Evolutionary conservation across 2,888 invertebrate genomes (phyloP), one percentile per base, ranked within the genome.

Genomic region (Leucophenga montana): DNA sequence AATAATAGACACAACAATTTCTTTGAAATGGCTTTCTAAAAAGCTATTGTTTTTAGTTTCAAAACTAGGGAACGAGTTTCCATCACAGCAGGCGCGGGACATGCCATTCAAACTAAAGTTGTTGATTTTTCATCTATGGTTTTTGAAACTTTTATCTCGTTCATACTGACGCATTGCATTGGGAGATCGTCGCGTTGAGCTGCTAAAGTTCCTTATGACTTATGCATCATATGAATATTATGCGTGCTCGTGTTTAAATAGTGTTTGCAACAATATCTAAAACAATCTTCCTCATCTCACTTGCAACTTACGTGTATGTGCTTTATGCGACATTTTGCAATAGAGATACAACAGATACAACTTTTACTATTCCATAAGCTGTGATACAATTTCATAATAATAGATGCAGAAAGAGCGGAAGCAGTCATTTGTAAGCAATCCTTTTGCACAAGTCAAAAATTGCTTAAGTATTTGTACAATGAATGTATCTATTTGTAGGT

Each of bases 261-360:
- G 82, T 83, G 85, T 84, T 83, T 83, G 83, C 80, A 83, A 84
- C 80, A 84, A 83, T 81, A 83, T 83, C 80, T 84, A 3, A 39
- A 39, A 39, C 3, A 5, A 8, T 39, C 39, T 39, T 39, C 1
- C 11, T 39, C 11, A 11, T 39, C 27, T 27, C 27, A 27, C 27
- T 46, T 67, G 67, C 75, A 70, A 69, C 78, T 69, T 71, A 70
- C 76, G 13, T 46, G 2, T 46, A 6, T 27, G 27, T 2, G 46
- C 13, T 50, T 50, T 50, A 13, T 50, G 50, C n/a, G 16, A 50
- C 14, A 50, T 50, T 16, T 18, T 50, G 50, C 50, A 68, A 66
- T 71, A 73, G 65, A 71, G 57, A 66, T 57, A 67, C 62, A 1
- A 50, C n/a, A 50, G 50, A 6, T 16, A 50, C 50, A 39, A 39